Percentiles rank a stretch among this genome's conserved stretches.
phyloP scores from a whole-genome alignment of 2,113 vertebrate genomes.

The Spea multiplicata region DNA sequence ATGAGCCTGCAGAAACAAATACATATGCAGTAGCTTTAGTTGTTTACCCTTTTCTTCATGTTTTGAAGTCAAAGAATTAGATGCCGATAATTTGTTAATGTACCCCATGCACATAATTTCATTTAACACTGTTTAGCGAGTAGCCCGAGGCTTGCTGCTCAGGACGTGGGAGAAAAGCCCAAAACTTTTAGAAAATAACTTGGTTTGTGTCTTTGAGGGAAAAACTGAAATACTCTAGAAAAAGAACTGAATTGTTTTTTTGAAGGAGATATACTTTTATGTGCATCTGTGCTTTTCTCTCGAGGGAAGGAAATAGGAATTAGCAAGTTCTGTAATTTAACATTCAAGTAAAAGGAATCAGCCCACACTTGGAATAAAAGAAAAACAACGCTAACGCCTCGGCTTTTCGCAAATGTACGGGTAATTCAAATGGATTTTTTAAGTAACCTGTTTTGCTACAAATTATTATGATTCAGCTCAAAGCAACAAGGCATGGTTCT shows the following conservation, averaged over 20 bases:
- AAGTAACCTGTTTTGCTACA: conserved; percentile 38
- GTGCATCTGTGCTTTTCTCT: conserved; percentile 26
- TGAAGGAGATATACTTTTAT: conserved; percentile 25
- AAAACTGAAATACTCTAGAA: conserved; percentile 24
- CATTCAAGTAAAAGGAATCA: conserved; percentile 13
- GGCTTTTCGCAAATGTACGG: conserved; percentile 16
- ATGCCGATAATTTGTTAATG: conserved; percentile 1
- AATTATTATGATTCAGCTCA: conserved; percentile 23
- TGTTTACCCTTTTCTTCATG: background rate
- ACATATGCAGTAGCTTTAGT: background rate
- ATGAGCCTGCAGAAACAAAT: background rate
- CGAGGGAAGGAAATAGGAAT: conserved; percentile 37
- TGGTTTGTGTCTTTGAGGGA: conserved; percentile 31
- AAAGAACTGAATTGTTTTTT: conserved; percentile 13
- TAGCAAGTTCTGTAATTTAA: conserved; percentile 35
- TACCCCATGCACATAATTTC: conserved; percentile 6
- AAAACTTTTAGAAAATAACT: conserved; percentile 4
- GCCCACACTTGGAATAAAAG: conserved; percentile 5
- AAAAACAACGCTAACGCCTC: conserved; percentile 25
- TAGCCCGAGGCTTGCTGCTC: background rate
- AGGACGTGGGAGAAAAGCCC: conserved; percentile 20
- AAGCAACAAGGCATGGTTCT: conserved; percentile 37
- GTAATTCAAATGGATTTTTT: conserved; percentile 46
- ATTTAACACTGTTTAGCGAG: conserved; percentile 15
- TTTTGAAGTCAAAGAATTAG: background rate